Evolutionary conservation across 92 coral and sea anemone genomes (phyloP).

Genomic region (Palythoa heliodiscus): DNA sequence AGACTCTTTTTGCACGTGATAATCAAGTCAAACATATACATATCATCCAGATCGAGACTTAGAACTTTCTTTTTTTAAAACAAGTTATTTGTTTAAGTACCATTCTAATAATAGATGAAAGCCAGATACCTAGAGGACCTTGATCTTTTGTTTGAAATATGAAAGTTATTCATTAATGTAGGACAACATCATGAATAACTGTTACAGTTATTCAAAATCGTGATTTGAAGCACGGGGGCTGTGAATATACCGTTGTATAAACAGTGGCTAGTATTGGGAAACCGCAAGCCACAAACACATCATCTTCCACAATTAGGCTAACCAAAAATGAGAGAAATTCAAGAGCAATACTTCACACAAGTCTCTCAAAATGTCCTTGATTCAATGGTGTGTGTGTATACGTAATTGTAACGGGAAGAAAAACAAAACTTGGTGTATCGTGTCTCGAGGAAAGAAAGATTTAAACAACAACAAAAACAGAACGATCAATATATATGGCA

Average conservation of each 20-base stretch:
- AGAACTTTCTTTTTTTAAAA: not conserved
- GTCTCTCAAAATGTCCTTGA: conserved; percentile 27
- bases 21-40: not conserved
- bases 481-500: not conserved
- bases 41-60: no score
- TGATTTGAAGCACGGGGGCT: not conserved
- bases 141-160: not conserved
- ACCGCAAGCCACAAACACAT: conserved; percentile 39
- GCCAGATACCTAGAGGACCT: not conserved
- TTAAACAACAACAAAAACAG: not conserved
- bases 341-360: not conserved
- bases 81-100: not conserved
- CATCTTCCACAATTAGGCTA: conserved; percentile 27
- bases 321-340: conserved; percentile 25
- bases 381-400: not conserved
- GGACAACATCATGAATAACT: not conserved
- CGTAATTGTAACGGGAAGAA: not conserved
- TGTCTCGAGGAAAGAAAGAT: not conserved
- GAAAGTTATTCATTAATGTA: not conserved
- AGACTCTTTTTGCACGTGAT: not conserved
- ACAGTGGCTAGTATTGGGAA: conserved; percentile 8
- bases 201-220: not conserved
- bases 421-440: not conserved
- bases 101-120: not conserved
- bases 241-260: conserved; percentile 17